These are phyloP conservation scores for Crepidodera aurea DNA, from an alignment of 2,888 invertebrate species.

Conservation along the genomic window DNA sequence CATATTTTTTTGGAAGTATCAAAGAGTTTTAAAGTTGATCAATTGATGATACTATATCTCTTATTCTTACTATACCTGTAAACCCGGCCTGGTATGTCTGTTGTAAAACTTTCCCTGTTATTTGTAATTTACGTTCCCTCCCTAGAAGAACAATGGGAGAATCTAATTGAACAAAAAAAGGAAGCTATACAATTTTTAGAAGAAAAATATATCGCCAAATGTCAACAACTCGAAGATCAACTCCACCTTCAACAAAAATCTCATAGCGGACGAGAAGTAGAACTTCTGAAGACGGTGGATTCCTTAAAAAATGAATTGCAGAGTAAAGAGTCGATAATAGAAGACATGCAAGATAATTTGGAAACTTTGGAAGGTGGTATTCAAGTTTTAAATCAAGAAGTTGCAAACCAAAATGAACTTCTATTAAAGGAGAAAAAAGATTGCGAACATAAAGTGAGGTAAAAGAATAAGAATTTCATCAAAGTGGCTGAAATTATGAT, in stretches of 20 bases:
- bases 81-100: too few relatives aligned
- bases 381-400: constrained; percentile 60
- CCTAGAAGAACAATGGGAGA: constrained; percentile 73
- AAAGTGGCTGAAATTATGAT: not conserved
- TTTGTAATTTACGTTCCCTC: too few relatives aligned
- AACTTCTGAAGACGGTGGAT: constrained; percentile 59
- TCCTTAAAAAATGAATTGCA: constrained; percentile 58
- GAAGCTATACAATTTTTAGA: constrained; percentile 69
- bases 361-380: constrained; percentile 61
- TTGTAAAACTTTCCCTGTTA: too few relatives aligned
- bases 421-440: constrained; percentile 55
- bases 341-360: constrained; percentile 60
- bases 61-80: too few relatives aligned
- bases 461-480: too few relatives aligned
- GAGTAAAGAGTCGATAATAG: constrained; percentile 57
- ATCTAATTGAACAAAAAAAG: constrained; percentile 70
- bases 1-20: too few relatives aligned
- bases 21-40: too few relatives aligned
- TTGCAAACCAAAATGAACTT: constrained; percentile 57
- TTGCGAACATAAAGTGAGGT: constrained; percentile 63
- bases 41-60: too few relatives aligned
- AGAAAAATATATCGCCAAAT: constrained; percentile 66
- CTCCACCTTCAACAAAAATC: constrained; percentile 60
- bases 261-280: constrained; percentile 58
- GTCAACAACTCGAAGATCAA: constrained; percentile 62